These are phyloP conservation scores for Elaphurus davidianus DNA, from an alignment of 2,113 vertebrate species.

Conservation along the genomic window DNA sequence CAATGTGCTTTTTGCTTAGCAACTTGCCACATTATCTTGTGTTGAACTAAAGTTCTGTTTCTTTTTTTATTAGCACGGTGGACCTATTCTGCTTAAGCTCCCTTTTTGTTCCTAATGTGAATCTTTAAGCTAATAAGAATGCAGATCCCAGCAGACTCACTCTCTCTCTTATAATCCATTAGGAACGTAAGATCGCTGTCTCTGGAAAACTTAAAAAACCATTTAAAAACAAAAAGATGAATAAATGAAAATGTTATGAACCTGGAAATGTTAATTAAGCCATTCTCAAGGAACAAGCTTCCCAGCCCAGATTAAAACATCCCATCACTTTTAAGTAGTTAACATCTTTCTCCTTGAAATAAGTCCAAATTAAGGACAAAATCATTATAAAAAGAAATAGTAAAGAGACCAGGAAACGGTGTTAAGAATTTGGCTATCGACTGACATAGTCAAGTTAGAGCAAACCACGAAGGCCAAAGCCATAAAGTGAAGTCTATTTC, in stretches of 20 bases:
- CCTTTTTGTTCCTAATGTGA: conserved; percentile 62
- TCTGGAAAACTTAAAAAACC: conserved; percentile 82
- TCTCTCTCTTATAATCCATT: conserved; percentile 79
- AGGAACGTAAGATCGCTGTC: conserved; percentile 78
- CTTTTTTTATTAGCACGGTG: conserved; percentile 77
- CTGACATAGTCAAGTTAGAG: conserved; percentile 39
- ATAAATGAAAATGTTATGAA: conserved; percentile 86
- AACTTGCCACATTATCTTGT: conserved; percentile 64
- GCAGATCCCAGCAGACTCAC: conserved; percentile 79
- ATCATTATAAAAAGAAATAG: conserved; percentile 73
- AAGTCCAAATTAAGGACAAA: conserved; percentile 76
- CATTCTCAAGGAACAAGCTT: conserved; percentile 79
- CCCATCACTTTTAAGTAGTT: conserved; percentile 76
- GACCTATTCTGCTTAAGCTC: conserved; percentile 74
- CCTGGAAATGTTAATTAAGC: conserved; percentile 85
- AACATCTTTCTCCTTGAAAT: conserved; percentile 77
- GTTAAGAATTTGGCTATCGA: conserved; percentile 61
- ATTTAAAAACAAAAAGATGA: conserved; percentile 84
- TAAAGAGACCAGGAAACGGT: conserved; percentile 65
- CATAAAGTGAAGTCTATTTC: conserved; percentile 50
- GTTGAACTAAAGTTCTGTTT: conserved; percentile 73
- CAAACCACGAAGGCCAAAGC: conserved; percentile 48
- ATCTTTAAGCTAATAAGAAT: conserved; percentile 80
- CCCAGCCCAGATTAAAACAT: conserved; percentile 79
- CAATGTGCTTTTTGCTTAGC: conserved; percentile 14